Evolutionary conservation across 2,113 vertebrate genomes (phyloP).

Genomic region (Boulengerochromis microlepis): DNA sequence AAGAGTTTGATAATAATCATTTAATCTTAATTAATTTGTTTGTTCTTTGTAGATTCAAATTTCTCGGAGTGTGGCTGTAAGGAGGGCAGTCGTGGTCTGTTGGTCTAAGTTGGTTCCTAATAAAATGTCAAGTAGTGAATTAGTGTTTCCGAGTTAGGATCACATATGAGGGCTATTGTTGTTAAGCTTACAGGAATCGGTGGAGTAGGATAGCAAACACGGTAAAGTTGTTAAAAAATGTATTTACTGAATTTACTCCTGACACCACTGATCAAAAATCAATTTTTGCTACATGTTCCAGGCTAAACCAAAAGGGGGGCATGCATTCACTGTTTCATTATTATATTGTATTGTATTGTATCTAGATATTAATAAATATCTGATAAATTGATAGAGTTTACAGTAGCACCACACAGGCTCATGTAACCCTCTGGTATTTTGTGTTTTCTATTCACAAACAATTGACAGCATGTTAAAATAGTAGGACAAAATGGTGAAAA

Average conservation of each 20-base stretch:
- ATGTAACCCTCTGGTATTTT: neutral
- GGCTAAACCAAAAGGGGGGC: neutral
- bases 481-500: neutral
- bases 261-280: neutral
- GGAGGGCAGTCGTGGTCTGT: neutral
- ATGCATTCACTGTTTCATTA: neutral
- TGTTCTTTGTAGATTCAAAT: neutral
- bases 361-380: neutral
- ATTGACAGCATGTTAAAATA: accelerated
- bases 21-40: neutral
- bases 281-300: neutral
- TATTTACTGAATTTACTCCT: neutral
- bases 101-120: neutral
- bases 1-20: neutral
- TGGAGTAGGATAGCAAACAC: neutral
- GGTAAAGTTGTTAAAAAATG: neutral
- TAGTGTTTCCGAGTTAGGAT: neutral
- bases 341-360: neutral
- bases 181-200: neutral
- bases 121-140: neutral
- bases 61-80: neutral
- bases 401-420: neutral
- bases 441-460: neutral
- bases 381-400: neutral
- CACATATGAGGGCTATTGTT: neutral